Evolutionary conservation across 92 coral and sea anemone genomes (phyloP).

Genomic region (Actinostola sp.): DNA sequence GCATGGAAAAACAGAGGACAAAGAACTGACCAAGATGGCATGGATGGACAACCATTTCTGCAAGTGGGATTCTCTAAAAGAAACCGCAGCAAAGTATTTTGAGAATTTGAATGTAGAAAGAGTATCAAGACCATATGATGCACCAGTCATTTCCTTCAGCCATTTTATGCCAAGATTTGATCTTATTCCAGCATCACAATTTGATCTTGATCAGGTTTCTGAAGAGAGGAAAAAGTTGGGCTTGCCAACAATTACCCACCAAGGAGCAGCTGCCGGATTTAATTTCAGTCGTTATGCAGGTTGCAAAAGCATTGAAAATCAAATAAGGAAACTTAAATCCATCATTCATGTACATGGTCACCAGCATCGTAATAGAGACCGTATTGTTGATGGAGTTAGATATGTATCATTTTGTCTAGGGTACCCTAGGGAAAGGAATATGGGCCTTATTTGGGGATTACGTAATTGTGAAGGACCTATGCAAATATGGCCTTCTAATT

Average conservation of each 20-base stretch:
- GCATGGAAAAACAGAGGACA: conserved; percentile 53
- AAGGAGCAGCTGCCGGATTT: conserved; percentile 63
- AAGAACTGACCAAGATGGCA: conserved; percentile 52
- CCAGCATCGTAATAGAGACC: conserved; percentile 82
- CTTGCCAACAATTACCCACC: conserved; percentile 43
- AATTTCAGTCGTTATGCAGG: conserved; percentile 86
- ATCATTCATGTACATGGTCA: conserved; percentile 73
- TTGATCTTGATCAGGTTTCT: conserved; percentile 52
- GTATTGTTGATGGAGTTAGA: conserved; percentile 66
- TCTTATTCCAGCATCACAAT: conserved; percentile 62
- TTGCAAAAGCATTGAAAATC: conserved; percentile 58
- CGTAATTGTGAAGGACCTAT: conserved; percentile 43
- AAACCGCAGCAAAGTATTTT: conserved; percentile 57
- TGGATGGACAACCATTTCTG: conserved; percentile 88
- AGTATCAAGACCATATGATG: conserved; percentile 44
- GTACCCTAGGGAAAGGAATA: conserved; percentile 74
- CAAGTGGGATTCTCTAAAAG: conserved; percentile 49
- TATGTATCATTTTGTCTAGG: conserved; percentile 81
- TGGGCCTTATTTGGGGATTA: conserved; percentile 82
- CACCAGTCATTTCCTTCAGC: conserved; percentile 77
- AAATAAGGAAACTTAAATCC: conserved; percentile 64
- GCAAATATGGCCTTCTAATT: conserved; percentile 62
- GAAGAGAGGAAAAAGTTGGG: conserved; percentile 56
- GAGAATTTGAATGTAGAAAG: conserved; percentile 51
- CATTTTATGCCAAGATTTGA: conserved; percentile 82